These are phyloP conservation scores for Oophaga pumilio DNA, from an alignment of 2,113 vertebrate species.

Conservation along the genomic window DNA sequence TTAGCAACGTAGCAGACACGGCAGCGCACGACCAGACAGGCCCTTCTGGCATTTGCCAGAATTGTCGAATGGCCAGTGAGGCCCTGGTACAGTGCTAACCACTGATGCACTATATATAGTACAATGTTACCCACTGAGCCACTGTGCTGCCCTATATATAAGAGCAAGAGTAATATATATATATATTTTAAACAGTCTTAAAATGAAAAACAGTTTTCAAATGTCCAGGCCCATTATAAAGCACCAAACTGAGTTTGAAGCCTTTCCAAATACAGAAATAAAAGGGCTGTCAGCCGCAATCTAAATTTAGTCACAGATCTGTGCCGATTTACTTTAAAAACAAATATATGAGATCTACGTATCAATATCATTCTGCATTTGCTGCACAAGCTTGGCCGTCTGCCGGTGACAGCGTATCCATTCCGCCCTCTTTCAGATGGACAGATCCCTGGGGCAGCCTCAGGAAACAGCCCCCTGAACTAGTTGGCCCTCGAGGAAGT, in stretches of 20 bases:
- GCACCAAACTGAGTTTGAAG: not conserved
- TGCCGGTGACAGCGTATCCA: slow-evolving; percentile 28
- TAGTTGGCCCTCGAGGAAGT: slow-evolving; percentile 82
- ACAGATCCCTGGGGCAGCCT: slow-evolving; percentile 69
- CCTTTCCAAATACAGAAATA: not conserved
- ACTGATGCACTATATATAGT: too few species aligned
- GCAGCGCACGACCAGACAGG: too few species aligned
- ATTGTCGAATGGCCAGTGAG: too few species aligned
- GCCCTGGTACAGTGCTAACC: too few species aligned
- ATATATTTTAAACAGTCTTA: not conserved
- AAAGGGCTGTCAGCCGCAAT: slow-evolving; percentile 8
- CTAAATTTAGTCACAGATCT: not conserved
- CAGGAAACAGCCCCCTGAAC: slow-evolving; percentile 84
- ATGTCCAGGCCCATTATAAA: not conserved
- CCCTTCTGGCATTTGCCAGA: too few species aligned
- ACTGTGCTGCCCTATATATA: too few species aligned
- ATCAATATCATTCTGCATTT: slow-evolving; percentile 38
- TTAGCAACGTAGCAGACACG: too few species aligned
- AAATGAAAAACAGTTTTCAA: not conserved
- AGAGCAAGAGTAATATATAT: too few species aligned
- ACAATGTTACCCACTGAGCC: too few species aligned
- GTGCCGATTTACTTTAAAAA: slow-evolving; percentile 9
- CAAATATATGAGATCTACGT: slow-evolving; percentile 16
- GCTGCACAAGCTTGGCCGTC: slow-evolving; percentile 21
- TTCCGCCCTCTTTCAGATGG: slow-evolving; percentile 33